Evolutionary conservation across 2,888 invertebrate species (phyloP).

Genomic region (Ormyrus thymus): DNA sequence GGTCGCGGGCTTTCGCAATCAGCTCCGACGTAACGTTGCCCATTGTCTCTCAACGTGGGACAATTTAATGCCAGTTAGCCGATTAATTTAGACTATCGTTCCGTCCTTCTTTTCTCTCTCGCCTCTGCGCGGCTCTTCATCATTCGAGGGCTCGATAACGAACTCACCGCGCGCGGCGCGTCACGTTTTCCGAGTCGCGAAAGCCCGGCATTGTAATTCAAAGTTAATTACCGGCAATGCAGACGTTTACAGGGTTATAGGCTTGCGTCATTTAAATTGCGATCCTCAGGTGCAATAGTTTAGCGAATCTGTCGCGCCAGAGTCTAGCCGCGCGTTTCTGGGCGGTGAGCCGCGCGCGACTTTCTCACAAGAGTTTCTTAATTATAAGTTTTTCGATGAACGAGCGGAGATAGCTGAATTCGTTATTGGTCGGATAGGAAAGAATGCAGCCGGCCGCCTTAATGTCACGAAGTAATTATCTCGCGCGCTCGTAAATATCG

Average conservation of each 20-base stretch:
- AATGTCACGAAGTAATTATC: conserved; percentile 53
- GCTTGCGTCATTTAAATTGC: conserved; percentile 43
- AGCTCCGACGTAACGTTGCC: conserved; percentile 20
- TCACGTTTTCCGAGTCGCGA: conserved; percentile 33
- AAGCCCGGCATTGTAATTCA: conserved; percentile 49
- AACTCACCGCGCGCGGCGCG: conserved; percentile 1
- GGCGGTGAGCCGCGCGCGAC: conserved; percentile 3
- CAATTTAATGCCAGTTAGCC: conserved; percentile 24
- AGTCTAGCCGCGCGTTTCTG: no score
- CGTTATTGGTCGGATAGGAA: conserved; percentile 35
- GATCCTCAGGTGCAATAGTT: conserved; percentile 38
- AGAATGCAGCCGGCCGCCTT: conserved; percentile 31
- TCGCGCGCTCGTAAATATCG: conserved; percentile 43
- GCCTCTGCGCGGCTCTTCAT: conserved; percentile 23
- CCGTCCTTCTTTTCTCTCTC: background rate
- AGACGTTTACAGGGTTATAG: conserved; percentile 33
- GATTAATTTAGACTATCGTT: background rate
- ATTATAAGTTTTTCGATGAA: conserved; percentile 54
- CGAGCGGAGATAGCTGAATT: conserved; percentile 38
- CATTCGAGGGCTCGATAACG: conserved; percentile 20
- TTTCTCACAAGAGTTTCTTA: conserved; percentile 52
- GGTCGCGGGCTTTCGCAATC: background rate
- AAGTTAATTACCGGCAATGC: conserved; percentile 51
- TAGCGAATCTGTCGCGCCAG: conserved; percentile 30
- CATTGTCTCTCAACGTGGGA: conserved; percentile 23